These are phyloP conservation scores for Sesamia nonagrioides DNA, from an alignment of 1,140 invertebrate species.

Conservation along the genomic window DNA sequence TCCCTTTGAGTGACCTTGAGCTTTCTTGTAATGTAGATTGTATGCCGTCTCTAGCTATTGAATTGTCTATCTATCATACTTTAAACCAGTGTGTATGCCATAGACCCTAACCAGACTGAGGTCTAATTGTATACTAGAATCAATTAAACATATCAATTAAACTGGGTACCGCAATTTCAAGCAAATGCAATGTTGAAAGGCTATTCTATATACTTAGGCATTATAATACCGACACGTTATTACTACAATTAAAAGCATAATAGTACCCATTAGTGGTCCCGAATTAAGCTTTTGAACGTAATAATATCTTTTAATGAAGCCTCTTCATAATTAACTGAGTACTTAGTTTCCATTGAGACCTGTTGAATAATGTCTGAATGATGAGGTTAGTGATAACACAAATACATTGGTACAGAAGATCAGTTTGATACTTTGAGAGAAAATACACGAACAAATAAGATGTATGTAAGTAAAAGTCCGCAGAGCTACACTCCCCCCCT, in stretches of 20 bases:
- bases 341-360: conserved; percentile 34
- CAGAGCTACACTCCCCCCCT: too few species aligned
- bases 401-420: not conserved
- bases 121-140: not conserved
- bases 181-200: not conserved
- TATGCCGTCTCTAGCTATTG: too few species aligned
- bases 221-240: not conserved
- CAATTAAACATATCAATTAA: conserved; percentile 9
- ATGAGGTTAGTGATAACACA: not conserved
- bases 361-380: conserved; percentile 39
- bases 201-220: not conserved
- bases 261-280: not conserved
- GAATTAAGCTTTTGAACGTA: conserved; percentile 10
- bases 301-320: conserved; percentile 33
- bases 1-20: too few species aligned
- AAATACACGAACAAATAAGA: too few species aligned
- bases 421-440: too few species aligned
- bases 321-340: conserved; percentile 33
- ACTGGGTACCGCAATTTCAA: not conserved
- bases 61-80: not conserved
- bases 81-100: not conserved
- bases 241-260: not conserved
- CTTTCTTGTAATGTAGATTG: too few species aligned
- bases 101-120: not conserved
- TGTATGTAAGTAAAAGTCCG: too few species aligned